Evolutionary conservation across 30 jellyfish, hydroid and myxozoan genomes (phyloP).

Genomic region (Turritopsis dohrnii): DNA sequence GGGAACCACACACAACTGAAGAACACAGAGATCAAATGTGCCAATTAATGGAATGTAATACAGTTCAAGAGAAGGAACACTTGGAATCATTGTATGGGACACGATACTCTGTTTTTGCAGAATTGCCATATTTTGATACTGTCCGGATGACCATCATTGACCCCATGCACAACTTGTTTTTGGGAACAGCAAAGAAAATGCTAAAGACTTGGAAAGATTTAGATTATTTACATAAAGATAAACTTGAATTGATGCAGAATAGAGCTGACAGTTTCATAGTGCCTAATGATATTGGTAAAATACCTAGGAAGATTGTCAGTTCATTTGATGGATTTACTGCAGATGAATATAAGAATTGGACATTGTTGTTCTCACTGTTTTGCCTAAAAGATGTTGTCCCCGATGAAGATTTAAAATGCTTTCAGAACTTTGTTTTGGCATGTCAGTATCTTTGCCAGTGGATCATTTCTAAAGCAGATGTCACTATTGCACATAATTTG

Average conservation of each 20-base stretch:
- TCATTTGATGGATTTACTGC: constrained; percentile 20
- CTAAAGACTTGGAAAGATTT: background rate
- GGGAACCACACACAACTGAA: constrained; percentile 27
- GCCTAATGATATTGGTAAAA: constrained; percentile 2
- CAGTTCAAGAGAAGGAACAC: constrained; percentile 13
- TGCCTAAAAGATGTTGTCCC: background rate
- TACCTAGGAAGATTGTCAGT: background rate
- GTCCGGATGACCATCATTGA: constrained; percentile 27
- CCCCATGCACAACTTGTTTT: constrained; percentile 35
- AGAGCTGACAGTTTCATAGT: background rate
- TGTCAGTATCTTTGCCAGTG: background rate
- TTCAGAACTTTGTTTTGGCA: background rate
- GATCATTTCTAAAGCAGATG: background rate
- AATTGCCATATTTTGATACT: constrained; percentile 16
- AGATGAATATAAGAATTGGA: constrained; percentile 18
- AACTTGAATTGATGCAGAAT: background rate
- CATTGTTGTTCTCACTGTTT: background rate
- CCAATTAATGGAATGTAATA: background rate
- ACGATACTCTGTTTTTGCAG: constrained; percentile 29
- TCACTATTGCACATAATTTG: background rate
- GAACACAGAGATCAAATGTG: constrained; percentile 27
- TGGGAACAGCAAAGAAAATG: constrained; percentile 8
- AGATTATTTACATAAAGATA: background rate
- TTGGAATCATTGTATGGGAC: constrained; percentile 10
- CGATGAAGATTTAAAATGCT: background rate